phyloP scores from a whole-genome alignment of 1,140 invertebrate species.

The Tyrophagus putrescentiae region DNA sequence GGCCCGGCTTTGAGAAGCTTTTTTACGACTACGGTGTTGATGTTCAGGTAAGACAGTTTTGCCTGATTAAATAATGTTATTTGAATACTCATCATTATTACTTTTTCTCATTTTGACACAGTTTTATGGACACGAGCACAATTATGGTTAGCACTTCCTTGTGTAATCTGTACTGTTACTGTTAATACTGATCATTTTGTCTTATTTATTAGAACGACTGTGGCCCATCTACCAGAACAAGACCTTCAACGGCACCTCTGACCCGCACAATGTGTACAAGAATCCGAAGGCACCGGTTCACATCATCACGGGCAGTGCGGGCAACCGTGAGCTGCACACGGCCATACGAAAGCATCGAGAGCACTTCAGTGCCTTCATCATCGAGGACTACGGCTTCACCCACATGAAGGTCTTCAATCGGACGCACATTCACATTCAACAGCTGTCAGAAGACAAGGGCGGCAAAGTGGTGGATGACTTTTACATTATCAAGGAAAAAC shows the following conservation, averaged over 20 bases:
- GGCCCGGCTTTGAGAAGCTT: conserved; percentile 57
- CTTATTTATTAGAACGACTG: no score
- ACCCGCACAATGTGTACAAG: conserved; percentile 49
- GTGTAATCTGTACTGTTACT: no score
- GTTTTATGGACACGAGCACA: conserved; percentile 93
- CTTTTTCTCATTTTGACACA: conserved; percentile 74
- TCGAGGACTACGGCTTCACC: conserved; percentile 83
- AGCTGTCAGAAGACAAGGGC: conserved; percentile 51
- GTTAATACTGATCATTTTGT: no score
- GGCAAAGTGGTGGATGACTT: conserved; percentile 56
- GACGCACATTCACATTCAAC: conserved; percentile 79
- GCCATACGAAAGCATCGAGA: conserved; percentile 49
- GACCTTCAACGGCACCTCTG: conserved; percentile 56
- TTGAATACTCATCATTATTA: no score
- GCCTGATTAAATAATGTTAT: no score
- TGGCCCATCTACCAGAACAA: conserved; percentile 79
- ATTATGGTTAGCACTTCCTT: no score
- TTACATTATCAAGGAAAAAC: conserved; percentile 54
- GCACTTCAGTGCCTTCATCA: conserved; percentile 57
- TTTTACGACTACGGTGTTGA: conserved; percentile 68
- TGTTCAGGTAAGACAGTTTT: conserved; percentile 61
- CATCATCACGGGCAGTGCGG: conserved; percentile 41
- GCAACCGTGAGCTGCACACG: neutral
- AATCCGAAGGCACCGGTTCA: conserved; percentile 82
- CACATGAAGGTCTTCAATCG: conserved; percentile 59